Percentiles rank a stretch among this genome's conserved stretches.
Evolutionary conservation across 2,113 vertebrate genomes (phyloP).

Genomic region (Pardalotus punctatus): DNA sequence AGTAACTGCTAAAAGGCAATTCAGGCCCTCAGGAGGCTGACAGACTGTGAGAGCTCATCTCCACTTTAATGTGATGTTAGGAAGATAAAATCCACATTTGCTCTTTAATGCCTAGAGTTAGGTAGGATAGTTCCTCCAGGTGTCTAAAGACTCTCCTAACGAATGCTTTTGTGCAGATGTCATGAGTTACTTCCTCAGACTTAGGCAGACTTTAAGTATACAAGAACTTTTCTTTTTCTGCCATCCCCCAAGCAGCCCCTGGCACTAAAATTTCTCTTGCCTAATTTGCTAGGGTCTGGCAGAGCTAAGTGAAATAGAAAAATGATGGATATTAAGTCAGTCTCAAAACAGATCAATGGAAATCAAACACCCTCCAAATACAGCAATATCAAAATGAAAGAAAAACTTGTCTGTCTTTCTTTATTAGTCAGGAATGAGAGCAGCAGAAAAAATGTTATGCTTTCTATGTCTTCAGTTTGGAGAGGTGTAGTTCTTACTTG

Average conservation of each 20-base stretch:
- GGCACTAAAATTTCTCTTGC: background rate
- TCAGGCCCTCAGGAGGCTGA: background rate
- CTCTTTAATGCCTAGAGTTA: background rate
- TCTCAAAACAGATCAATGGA: background rate
- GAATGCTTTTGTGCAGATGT: background rate
- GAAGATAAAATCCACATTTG: background rate
- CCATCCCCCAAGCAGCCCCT: background rate
- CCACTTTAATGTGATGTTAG: background rate
- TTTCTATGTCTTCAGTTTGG: background rate
- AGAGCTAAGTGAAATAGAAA: background rate
- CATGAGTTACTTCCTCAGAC: background rate
- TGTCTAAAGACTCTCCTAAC: background rate
- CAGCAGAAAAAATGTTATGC: background rate
- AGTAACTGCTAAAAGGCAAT: background rate
- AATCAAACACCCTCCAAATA: background rate
- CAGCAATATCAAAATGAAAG: background rate
- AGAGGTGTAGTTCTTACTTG: background rate
- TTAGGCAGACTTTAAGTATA: background rate
- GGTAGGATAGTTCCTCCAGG: background rate
- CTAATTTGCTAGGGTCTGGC: background rate
- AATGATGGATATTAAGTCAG: background rate
- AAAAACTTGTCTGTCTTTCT: background rate
- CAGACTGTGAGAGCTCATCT: background rate
- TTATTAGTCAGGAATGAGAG: background rate
- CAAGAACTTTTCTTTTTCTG: background rate